Evolutionary conservation across 2,797 vertebrate species (phyloP).

Genomic region (Acanthopagrus latus): DNA sequence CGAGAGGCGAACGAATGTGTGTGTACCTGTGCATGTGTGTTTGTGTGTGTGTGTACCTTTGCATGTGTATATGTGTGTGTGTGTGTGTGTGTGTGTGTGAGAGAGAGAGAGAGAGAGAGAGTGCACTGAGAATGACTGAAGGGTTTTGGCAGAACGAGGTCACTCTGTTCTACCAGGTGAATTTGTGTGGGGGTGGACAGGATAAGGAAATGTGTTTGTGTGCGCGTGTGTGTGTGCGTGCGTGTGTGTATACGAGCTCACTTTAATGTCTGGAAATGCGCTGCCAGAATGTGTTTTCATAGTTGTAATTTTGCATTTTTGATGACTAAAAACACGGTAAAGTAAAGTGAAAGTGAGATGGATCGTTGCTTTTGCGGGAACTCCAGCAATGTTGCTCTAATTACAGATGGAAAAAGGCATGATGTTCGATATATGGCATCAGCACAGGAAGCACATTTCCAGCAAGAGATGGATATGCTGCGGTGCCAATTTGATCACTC

Average conservation of each 20-base stretch:
- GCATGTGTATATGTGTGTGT: constrained; percentile 3
- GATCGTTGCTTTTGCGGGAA: not conserved
- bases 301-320: not conserved
- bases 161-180: constrained; percentile 82
- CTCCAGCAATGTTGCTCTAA: not conserved
- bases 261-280: constrained; percentile 25
- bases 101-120: not conserved
- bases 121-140: constrained; percentile 76
- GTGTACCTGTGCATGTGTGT: constrained; percentile 26
- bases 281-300: constrained; percentile 15
- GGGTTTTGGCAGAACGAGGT: constrained; percentile 84
- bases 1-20: constrained; percentile 25
- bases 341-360: not conserved
- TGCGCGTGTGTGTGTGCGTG: constrained; percentile 2
- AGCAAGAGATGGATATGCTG: not conserved
- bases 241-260: constrained; percentile 8
- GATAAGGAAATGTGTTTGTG: constrained; percentile 57
- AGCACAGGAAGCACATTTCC: not conserved
- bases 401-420: not conserved
- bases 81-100: no score
- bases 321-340: not conserved
- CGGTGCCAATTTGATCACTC: constrained; percentile 2
- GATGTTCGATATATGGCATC: no score
- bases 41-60: constrained; percentile 28
- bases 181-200: constrained; percentile 71